Evolutionary conservation across 2,797 vertebrate species (phyloP).

Genomic region (Tokudaia muenninki): DNA sequence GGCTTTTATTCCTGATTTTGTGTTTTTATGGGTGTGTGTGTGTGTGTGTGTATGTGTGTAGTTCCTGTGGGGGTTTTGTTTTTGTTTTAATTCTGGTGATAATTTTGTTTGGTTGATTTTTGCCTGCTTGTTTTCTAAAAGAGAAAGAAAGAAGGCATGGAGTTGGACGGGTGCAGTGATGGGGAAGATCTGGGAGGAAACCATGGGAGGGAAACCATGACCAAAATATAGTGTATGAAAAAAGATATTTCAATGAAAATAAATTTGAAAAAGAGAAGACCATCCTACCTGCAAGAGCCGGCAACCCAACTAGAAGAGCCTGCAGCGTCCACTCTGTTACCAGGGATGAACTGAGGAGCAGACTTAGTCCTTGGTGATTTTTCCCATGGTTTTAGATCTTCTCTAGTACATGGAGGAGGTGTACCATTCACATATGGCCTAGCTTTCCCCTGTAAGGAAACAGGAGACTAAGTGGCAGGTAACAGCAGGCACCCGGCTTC

Average conservation of each 20-base stretch:
- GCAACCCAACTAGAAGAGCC: conserved; percentile 87
- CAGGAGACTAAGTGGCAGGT: not conserved
- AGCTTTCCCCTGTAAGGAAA: conserved; percentile 88
- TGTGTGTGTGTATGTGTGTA: not conserved
- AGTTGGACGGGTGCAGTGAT: not conserved
- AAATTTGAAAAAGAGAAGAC: not conserved
- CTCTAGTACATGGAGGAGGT: conserved; percentile 88
- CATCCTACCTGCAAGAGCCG: conserved; percentile 87
- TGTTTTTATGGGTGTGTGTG: not conserved
- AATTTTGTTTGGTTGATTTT: not conserved
- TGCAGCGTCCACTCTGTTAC: conserved; percentile 81
- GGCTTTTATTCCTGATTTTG: not conserved
- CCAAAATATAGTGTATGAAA: not conserved
- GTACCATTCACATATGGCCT: conserved; percentile 85
- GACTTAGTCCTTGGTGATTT: conserved; percentile 87
- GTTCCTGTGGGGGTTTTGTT: not conserved
- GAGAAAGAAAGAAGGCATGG: not conserved
- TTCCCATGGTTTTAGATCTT: conserved; percentile 86
- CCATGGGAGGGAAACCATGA: not conserved
- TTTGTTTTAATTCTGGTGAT: not conserved
- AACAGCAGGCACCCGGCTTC: not conserved
- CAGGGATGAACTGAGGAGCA: conserved; percentile 90
- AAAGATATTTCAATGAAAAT: not conserved
- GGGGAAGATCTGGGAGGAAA: not conserved
- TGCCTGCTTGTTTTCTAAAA: not conserved